A percentile compares a stretch with the other conserved stretches of the same genome.
phyloP scores from a whole-genome alignment of 1,140 invertebrate genomes.

The Conus ventricosus region DNA sequence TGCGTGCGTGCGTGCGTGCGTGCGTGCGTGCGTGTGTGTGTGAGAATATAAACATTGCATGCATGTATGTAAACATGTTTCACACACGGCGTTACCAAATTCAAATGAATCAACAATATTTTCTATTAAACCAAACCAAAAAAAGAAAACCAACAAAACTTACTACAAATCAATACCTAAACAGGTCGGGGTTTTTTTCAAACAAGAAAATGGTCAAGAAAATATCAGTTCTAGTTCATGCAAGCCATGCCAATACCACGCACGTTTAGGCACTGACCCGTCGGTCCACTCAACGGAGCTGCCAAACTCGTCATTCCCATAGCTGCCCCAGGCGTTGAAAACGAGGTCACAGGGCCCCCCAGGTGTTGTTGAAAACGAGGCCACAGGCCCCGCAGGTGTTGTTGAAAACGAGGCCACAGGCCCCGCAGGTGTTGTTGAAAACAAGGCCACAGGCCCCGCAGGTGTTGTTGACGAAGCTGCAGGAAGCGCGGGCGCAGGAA shows the following conservation, averaged over 20 bases:
- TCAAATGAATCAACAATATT: no score
- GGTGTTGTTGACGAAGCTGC: not conserved
- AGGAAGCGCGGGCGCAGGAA: not conserved
- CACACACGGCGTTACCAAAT: no score
- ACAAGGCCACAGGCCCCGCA: not conserved
- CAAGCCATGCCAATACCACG: not conserved
- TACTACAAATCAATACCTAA: not conserved
- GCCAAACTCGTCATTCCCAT: not conserved
- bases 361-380: no score
- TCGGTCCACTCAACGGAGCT: not conserved
- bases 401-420: not conserved
- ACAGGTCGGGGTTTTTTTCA: not conserved
- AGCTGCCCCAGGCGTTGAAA: not conserved
- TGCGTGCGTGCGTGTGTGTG: no score
- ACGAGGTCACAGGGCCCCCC: not conserved
- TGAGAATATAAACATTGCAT: no score
- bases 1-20: no score
- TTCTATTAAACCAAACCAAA: no score
- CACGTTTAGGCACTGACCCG: not conserved
- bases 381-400: not conserved
- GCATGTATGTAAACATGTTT: no score
- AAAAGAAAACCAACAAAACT: no score
- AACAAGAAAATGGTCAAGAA: no score
- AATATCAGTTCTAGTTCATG: no score
- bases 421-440: not conserved